A percentile compares a stretch with the other conserved stretches of the same genome.
Evolutionary conservation across 2,888 invertebrate genomes (phyloP).

Genomic region (Leucoma salicis): DNA sequence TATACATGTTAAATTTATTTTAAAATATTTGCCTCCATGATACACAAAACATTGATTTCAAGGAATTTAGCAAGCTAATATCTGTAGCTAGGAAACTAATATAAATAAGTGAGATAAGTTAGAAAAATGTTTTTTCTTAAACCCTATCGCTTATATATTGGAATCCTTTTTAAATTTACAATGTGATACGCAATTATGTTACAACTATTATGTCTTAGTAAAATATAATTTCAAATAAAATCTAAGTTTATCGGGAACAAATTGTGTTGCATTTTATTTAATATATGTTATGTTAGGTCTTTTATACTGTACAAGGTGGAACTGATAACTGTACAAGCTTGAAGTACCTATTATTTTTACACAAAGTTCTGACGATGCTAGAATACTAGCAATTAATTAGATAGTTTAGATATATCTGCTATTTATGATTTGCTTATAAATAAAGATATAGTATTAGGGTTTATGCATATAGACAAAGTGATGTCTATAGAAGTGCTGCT

Average conservation of each 20-base stretch:
- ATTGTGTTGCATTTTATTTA: not conserved
- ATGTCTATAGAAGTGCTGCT: no score
- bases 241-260: not conserved
- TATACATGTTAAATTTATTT: conserved; percentile 28
- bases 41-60: conserved; percentile 11
- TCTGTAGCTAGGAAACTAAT: conserved; percentile 28
- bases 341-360: no score
- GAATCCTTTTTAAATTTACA: not conserved
- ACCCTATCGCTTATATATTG: not conserved
- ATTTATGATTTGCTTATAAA: no score
- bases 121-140: conserved; percentile 17
- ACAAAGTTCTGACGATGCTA: no score
- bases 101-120: conserved; percentile 23
- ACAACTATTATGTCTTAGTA: not conserved
- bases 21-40: conserved; percentile 13
- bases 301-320: no score
- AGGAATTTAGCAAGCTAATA: conserved; percentile 19
- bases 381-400: no score
- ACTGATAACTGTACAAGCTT: no score
- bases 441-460: no score
- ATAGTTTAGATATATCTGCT: no score
- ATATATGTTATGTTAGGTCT: no score
- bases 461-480: no score
- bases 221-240: not conserved
- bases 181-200: not conserved